Evolutionary conservation across 2,797 vertebrate species (phyloP).

Genomic region (Epinephelus coioides): DNA sequence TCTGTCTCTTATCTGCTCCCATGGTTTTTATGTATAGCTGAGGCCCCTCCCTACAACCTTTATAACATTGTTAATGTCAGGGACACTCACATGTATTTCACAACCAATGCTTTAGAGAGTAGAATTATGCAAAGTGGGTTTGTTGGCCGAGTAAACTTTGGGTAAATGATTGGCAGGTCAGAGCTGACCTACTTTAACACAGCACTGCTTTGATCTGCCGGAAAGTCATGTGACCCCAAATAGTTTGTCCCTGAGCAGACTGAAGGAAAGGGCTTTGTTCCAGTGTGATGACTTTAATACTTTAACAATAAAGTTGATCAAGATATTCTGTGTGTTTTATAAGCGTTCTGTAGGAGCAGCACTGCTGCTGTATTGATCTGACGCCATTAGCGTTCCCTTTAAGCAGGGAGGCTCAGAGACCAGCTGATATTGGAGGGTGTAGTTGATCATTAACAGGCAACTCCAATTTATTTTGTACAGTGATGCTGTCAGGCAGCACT

Average conservation of each 20-base stretch:
- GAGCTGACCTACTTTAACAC: slow-evolving; percentile 67
- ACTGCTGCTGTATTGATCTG: background rate
- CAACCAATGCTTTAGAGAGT: slow-evolving; percentile 40
- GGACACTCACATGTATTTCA: slow-evolving; percentile 35
- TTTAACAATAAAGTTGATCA: background rate
- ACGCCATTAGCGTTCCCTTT: slow-evolving; percentile 21
- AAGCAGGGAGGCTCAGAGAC: slow-evolving; percentile 35
- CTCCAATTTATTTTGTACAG: slow-evolving; percentile 77
- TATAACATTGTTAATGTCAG: background rate
- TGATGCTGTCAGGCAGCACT: slow-evolving; percentile 77
- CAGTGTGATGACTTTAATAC: background rate
- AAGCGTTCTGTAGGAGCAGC: background rate
- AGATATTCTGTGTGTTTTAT: background rate
- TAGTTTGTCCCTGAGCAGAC: slow-evolving; percentile 27
- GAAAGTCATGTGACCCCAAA: slow-evolving; percentile 70
- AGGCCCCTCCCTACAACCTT: background rate
- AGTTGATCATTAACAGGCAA: slow-evolving; percentile 84
- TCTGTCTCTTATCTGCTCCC: too few species aligned
- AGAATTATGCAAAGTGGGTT: slow-evolving; percentile 28
- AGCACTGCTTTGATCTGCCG: slow-evolving; percentile 63
- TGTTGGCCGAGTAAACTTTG: slow-evolving; percentile 64
- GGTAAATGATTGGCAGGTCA: slow-evolving; percentile 79
- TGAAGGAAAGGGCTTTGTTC: background rate
- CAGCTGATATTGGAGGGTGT: slow-evolving; percentile 44
- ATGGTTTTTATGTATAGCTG: background rate